phyloP scores from a whole-genome alignment of 2,113 vertebrate species.

The Muscicapa adusta region DNA sequence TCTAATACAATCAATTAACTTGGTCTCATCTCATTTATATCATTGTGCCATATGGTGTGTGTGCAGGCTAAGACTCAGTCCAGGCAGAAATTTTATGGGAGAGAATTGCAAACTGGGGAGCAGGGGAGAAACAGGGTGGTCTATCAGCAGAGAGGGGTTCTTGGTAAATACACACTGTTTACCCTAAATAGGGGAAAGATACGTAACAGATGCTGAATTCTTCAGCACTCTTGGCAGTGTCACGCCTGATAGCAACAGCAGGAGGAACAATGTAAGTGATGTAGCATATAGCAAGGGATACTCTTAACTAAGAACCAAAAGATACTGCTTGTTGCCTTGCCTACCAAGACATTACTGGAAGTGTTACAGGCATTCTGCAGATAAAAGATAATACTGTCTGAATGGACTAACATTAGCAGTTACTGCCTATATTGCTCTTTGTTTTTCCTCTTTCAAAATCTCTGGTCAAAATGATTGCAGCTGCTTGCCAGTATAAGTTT shows the following conservation, averaged over 20 bases:
- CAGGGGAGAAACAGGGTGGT: background rate
- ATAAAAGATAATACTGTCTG: background rate
- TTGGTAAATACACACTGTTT: slow-evolving; percentile 15
- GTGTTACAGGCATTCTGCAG: background rate
- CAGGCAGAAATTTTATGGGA: background rate
- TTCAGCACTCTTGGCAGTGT: background rate
- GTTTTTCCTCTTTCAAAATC: background rate
- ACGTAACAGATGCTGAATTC: background rate
- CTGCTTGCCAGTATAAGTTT: background rate
- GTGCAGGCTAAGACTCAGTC: background rate
- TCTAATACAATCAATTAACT: slow-evolving; percentile 60
- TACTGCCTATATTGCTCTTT: background rate
- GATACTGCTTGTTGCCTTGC: slow-evolving; percentile 20
- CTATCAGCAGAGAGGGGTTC: background rate
- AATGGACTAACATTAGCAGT: background rate
- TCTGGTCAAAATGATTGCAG: background rate
- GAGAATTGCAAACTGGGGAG: background rate
- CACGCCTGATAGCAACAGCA: background rate
- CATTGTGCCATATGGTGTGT: background rate
- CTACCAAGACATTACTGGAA: background rate
- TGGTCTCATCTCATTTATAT: background rate
- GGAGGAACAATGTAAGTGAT: background rate
- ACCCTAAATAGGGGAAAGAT: slow-evolving; percentile 17
- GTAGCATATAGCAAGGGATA: background rate
- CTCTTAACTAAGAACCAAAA: background rate